phyloP scores from a whole-genome alignment of 2,113 vertebrate genomes.

The Anolis sagrei region DNA sequence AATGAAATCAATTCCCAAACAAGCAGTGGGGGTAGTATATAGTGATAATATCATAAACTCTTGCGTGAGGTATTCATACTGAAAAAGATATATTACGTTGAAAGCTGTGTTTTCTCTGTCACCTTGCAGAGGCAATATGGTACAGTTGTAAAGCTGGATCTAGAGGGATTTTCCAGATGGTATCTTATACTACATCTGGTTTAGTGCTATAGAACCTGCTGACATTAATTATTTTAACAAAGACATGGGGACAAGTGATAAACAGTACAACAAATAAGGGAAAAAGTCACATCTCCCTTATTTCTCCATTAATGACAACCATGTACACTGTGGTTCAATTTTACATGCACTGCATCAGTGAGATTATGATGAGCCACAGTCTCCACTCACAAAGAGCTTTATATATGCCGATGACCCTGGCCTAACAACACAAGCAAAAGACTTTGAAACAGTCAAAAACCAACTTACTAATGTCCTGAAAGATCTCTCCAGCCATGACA shows the following conservation, averaged over 20 bases:
- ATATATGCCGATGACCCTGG: too few species aligned
- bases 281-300: not conserved
- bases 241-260: not conserved
- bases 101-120: slow-evolving; percentile 50
- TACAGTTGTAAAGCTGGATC: slow-evolving; percentile 41
- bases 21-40: not conserved
- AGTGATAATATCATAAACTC: slow-evolving; percentile 42
- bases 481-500: too few species aligned
- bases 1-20: slow-evolving; percentile 22
- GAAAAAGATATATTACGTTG: slow-evolving; percentile 43
- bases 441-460: too few species aligned
- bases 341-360: not conserved
- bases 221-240: not conserved
- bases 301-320: not conserved
- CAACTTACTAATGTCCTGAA: too few species aligned
- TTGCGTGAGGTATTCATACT: slow-evolving; percentile 38
- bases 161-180: not conserved
- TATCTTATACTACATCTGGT: not conserved
- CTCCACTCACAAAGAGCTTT: too few species aligned
- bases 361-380: too few species aligned
- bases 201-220: not conserved
- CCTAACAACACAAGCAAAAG: too few species aligned
- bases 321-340: not conserved
- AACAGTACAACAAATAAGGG: not conserved
- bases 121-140: slow-evolving; percentile 34